Conservation (phyloP, 2,888 invertebrate genomes). For the Proisotoma minuta region DNA sequence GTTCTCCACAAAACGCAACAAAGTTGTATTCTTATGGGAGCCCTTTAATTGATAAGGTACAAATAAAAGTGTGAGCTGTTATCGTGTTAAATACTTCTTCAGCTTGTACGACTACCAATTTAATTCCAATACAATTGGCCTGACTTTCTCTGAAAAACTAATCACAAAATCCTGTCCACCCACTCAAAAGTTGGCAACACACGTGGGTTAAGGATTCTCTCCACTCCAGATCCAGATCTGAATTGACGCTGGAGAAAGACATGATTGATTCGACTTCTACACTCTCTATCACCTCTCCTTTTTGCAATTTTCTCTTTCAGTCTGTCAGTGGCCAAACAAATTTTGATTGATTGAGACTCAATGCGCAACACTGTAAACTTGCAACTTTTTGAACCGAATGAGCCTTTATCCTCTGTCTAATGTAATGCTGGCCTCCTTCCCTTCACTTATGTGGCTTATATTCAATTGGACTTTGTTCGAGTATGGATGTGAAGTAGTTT, state of each 20-base stretch:
- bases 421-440: background rate
- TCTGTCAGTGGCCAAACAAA: conserved; percentile 40
- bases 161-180: too few species aligned
- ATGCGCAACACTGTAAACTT: conserved; percentile 12
- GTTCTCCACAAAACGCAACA: too few species aligned
- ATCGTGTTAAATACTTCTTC: too few species aligned
- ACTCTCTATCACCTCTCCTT: conserved; percentile 38
- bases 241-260: too few species aligned
- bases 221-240: background rate
- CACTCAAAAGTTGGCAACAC: background rate
- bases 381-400: background rate
- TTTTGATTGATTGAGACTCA: conserved; percentile 41
- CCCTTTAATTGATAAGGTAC: too few species aligned
- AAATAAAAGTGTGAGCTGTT: too few species aligned
- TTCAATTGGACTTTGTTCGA: background rate
- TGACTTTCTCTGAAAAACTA: too few species aligned
- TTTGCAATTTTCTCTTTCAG: conserved; percentile 36
- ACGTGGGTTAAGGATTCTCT: background rate
- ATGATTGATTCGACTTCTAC: conserved; percentile 44
- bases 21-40: too few species aligned
- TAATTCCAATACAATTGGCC: too few species aligned
- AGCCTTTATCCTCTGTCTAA: background rate
- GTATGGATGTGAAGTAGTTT: background rate
- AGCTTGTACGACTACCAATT: too few species aligned
- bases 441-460: background rate